Base-by-base conservation (phyloP, 2,113 vertebrate species). In the Solea senegalensis region DNA sequence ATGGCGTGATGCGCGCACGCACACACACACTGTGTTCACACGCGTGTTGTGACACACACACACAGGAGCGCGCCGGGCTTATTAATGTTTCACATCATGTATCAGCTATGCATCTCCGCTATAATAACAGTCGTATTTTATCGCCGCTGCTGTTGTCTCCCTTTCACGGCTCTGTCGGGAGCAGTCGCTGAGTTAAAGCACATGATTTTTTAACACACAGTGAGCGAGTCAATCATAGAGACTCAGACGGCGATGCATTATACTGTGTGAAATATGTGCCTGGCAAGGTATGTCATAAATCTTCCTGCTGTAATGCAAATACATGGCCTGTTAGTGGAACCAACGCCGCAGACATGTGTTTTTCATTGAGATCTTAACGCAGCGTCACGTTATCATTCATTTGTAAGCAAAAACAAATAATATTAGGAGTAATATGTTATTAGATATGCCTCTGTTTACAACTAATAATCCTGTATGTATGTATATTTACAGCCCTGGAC, bases 21-120 rank as follows among this genome's bases (percentile, higher is more conserved):
- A 1, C 15, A 16, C 53, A 28, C 26, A 48, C 10, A 48, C 26
- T 21, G 53, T n/a, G 52, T 50, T 70, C 53, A 50, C 27, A 14
- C 15, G 41, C 59, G 45, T 46, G 39, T 41, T 50, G 44, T 64
- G 61, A 69, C 56, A 21, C 21, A 28, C 10, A 39, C 4, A 61
- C 11, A 13, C 10, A 41, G 15, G 16, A 14, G 10, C 3, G 3
- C 7, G 7, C 48, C 11, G 3, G 21, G 16, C 74, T 57, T 40
- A 57, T 34, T 53, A 65, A 54, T 2, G 9, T 50, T 55, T 55
- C 60, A 10, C 56, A 34, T 54, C 13, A 53, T 41, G 15, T 2
- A 14, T 50, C 46, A 43, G 52, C 40, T 21, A 0, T 15, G 46
- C 52, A 28, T 73, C 46, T 45, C 9, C 8, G 45, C 27, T 62